Evolutionary conservation across 2,113 vertebrate genomes (phyloP).

Genomic region (Platysteira castanea): DNA sequence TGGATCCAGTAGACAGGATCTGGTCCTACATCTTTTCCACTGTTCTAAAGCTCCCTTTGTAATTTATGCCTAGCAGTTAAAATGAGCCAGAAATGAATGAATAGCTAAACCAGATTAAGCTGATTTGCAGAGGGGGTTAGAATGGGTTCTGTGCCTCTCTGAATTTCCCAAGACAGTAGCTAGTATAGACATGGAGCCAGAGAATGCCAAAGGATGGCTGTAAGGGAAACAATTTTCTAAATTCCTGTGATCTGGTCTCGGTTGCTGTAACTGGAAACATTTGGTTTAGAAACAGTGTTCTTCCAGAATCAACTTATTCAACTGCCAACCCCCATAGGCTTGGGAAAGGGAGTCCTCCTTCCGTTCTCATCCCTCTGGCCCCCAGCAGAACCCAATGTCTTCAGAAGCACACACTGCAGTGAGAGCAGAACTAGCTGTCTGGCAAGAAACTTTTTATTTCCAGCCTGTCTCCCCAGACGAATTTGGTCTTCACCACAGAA

Average conservation of each 20-base stretch:
- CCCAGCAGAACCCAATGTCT: background rate
- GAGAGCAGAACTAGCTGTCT: constrained; percentile 2
- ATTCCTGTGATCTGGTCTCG: background rate
- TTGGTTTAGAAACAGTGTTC: background rate
- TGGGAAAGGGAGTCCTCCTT: background rate
- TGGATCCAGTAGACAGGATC: background rate
- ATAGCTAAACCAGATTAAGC: background rate
- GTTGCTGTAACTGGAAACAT: background rate
- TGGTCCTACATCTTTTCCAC: background rate
- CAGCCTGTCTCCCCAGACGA: background rate
- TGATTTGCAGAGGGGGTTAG: background rate
- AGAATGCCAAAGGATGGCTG: background rate
- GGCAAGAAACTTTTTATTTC: constrained; percentile 51
- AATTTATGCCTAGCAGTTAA: background rate
- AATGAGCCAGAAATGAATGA: background rate
- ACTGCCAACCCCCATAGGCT: background rate
- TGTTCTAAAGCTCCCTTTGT: background rate
- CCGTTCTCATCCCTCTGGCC: background rate
- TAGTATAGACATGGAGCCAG: background rate
- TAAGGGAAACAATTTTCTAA: background rate
- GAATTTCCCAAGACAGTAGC: background rate
- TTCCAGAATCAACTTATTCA: background rate
- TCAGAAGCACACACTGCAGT: background rate
- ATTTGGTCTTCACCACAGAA: constrained; percentile 57
- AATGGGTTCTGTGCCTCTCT: background rate